Base-by-base conservation (phyloP, 2,113 vertebrate genomes). In the Hypocryptadius cinnamomeus region DNA sequence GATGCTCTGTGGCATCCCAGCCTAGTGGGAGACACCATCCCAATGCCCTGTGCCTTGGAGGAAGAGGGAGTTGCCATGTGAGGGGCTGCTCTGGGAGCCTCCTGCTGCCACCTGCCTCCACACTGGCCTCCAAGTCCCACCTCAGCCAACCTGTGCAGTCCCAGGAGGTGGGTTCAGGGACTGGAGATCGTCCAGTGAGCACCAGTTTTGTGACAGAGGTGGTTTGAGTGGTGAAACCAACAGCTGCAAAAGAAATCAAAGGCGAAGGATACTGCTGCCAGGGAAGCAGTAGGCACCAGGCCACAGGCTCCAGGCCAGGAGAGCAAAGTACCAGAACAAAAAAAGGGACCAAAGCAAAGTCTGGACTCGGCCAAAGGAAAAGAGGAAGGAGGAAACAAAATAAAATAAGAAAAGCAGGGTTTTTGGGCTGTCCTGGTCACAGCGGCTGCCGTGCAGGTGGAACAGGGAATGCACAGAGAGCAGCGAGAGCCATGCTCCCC, bases 161-260 rank as follows among this genome's bases (percentile, higher is more conserved):
- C 53, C 50, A 14, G 33, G 60, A 92, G 65, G 71, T 78, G 82
- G 45, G 80, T 83, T 94, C 73, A 79, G 91, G 94, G 85, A 94
- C 95, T 95, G 95, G 97, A 97, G 86, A 64, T 93, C 2, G 7
- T 97, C 96, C 96, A 97, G 96, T 95, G 61, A 97, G 97, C 97
- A 97, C 97, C 97, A 95, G 93, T 95, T 93, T 93, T 3, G 10
- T 93, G n/a, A 95, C 88, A 74, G 93, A 96, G 94, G 93, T 93
- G 78, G 85, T 76, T 42, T 90, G 92, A 88, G 76, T 81, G 63
- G 87, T 85, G 87, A 73, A 86, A 94, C 56, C 57, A 80, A 93
- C 44, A 81, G 87, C 87, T 92, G 74, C 79, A 91, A 94, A 86
- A 73, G 72, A 87, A 93, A 79, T 50, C 56, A 39, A 84, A 83